Percentiles rank a stretch among this genome's conserved stretches.
phyloP scores from a whole-genome alignment of 2,797 vertebrate species.

The Crocodylus rhombifer region DNA sequence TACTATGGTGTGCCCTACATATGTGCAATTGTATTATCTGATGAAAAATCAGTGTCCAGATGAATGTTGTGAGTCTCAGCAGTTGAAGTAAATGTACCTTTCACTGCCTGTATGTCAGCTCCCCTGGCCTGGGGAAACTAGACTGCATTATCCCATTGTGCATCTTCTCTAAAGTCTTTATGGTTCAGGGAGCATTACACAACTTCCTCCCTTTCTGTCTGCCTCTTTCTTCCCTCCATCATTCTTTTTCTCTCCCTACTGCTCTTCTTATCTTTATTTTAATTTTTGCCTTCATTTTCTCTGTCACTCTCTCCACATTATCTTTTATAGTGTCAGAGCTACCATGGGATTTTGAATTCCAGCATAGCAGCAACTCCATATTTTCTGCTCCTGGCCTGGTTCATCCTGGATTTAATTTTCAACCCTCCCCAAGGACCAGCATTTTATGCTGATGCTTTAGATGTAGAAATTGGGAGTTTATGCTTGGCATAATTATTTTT shows the following conservation, averaged over 20 bases:
- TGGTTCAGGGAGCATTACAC: background rate
- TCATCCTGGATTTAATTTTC: too few species aligned
- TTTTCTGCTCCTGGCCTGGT: too few species aligned
- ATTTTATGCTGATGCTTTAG: background rate
- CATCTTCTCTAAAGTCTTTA: background rate
- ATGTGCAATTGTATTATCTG: background rate
- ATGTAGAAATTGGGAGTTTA: background rate
- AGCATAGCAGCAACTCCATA: too few species aligned
- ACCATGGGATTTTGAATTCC: too few species aligned
- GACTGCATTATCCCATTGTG: background rate
- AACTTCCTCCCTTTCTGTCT: background rate
- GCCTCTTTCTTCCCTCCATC: background rate
- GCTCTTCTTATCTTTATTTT: background rate
- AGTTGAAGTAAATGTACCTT: background rate
- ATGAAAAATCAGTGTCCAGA: background rate
- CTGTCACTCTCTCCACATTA: background rate
- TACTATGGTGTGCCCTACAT: background rate
- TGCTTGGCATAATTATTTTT: background rate
- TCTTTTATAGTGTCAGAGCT: background rate
- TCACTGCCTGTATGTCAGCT: background rate
- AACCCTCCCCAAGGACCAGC: too few species aligned
- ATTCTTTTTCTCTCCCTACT: background rate
- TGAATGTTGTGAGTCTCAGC: background rate
- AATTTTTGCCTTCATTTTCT: background rate
- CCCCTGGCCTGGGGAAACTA: background rate